These are phyloP conservation scores for Chondrilla cf. caribensis DNA, from an alignment of 37 sponge, comb jelly and placozoan genomes.

Conservation along the genomic window DNA sequence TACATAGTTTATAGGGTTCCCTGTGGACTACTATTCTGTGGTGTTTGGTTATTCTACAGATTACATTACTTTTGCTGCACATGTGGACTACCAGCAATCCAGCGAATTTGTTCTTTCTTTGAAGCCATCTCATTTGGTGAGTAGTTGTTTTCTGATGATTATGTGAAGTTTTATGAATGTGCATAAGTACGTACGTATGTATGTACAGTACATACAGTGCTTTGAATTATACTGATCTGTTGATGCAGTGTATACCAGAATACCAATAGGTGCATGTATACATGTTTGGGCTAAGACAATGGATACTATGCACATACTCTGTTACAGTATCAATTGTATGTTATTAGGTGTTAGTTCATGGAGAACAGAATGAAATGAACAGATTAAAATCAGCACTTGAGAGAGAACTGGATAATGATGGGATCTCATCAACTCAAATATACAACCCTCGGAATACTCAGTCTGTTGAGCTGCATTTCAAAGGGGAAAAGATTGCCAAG, in stretches of 20 bases:
- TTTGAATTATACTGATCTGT: not conserved
- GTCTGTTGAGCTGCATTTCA: constrained; percentile 89
- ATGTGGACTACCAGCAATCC: constrained; percentile 93
- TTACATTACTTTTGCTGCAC: constrained; percentile 97
- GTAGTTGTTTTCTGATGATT: not conserved
- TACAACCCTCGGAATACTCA: constrained; percentile 91
- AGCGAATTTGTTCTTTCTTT: constrained; percentile 85
- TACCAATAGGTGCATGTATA: no score
- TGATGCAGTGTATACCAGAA: no score
- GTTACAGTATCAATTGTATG: no score
- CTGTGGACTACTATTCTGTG: not conserved
- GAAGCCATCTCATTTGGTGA: constrained; percentile 90
- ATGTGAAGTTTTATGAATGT: no score
- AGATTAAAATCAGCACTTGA: constrained; percentile 80
- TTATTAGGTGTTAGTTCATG: constrained; percentile 88
- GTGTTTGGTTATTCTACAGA: constrained; percentile 35
- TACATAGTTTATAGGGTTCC: not conserved
- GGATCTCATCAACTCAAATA: constrained; percentile 40
- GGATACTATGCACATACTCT: no score
- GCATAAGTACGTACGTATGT: no score
- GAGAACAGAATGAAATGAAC: constrained; percentile 92
- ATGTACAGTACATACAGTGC: not conserved
- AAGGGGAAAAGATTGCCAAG: constrained; percentile 98
- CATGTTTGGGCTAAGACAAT: no score
- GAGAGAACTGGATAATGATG: constrained; percentile 81